Percentiles rank a stretch among this genome's conserved stretches.
Evolutionary conservation across 2,888 invertebrate species (phyloP).

Genomic region (Leptinotarsa haldemani): DNA sequence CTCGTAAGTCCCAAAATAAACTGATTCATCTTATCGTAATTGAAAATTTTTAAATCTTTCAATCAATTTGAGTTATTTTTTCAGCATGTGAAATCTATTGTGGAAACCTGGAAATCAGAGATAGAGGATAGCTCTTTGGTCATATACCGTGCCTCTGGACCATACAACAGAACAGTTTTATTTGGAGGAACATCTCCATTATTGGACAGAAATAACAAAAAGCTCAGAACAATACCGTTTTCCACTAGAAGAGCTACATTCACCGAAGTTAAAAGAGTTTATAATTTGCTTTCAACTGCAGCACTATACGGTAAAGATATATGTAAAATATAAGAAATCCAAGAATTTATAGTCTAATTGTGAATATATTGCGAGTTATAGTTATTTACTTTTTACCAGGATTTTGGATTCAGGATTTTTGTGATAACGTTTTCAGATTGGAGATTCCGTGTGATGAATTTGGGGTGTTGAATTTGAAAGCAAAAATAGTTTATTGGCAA

Average conservation of each 20-base stretch:
- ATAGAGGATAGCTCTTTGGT: constrained; percentile 77
- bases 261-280: constrained; percentile 82
- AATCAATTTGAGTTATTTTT: constrained; percentile 46
- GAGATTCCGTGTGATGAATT: too few relatives aligned
- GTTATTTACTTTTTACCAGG: too few relatives aligned
- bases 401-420: too few relatives aligned
- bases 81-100: constrained; percentile 81
- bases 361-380: too few relatives aligned
- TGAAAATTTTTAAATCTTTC: background rate
- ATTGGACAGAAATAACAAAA: constrained; percentile 72
- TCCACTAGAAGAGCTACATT: constrained; percentile 84
- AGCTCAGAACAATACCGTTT: constrained; percentile 81
- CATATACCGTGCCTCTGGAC: constrained; percentile 81
- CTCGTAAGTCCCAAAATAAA: too few relatives aligned
- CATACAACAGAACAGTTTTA: constrained; percentile 76
- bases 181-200: constrained; percentile 81
- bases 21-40: background rate
- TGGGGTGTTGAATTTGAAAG: too few relatives aligned
- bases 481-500: too few relatives aligned
- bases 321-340: too few relatives aligned
- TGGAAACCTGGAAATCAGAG: constrained; percentile 76
- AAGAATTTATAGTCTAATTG: too few relatives aligned
- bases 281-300: constrained; percentile 74
- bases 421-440: too few relatives aligned
- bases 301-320: constrained; percentile 73